phyloP scores from a whole-genome alignment of 2,113 vertebrate species.

The Hippocampus zosterae region DNA sequence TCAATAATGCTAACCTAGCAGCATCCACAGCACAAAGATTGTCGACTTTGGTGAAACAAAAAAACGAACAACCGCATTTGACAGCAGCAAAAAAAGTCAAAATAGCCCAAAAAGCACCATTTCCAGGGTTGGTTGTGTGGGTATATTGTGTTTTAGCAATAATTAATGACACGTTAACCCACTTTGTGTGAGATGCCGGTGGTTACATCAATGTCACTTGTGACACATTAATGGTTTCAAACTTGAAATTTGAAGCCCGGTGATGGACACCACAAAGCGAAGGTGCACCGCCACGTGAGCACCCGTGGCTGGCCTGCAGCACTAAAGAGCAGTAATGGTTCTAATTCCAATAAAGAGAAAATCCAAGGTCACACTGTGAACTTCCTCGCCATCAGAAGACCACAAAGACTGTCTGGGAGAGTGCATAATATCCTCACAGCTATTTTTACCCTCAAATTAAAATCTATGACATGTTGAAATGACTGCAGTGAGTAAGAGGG shows the following conservation, averaged over 20 bases:
- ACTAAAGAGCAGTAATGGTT: conserved; percentile 64
- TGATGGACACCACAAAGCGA: conserved; percentile 60
- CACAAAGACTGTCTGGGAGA: conserved; percentile 77
- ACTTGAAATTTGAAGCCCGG: conserved; percentile 41
- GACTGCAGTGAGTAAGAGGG: conserved; percentile 81
- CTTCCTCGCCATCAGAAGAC: conserved; percentile 78
- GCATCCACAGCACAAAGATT: neutral
- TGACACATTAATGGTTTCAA: conserved; percentile 61
- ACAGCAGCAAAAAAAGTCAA: neutral
- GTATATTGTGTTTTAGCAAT: conserved; percentile 33
- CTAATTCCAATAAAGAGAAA: conserved; percentile 73
- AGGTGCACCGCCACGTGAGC: conserved; percentile 26
- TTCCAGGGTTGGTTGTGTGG: neutral
- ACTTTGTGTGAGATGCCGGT: conserved; percentile 32
- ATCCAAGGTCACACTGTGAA: conserved; percentile 78
- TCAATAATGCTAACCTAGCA: neutral
- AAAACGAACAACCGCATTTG: neutral
- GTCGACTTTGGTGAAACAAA: neutral
- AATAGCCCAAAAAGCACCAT: neutral
- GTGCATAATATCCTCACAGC: conserved; percentile 82
- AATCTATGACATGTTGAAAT: conserved; percentile 86
- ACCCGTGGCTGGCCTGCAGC: conserved; percentile 48
- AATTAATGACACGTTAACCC: conserved; percentile 37
- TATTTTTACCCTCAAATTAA: conserved; percentile 86
- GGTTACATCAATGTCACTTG: conserved; percentile 42